phyloP scores from a whole-genome alignment of 2,888 invertebrate genomes.

The Hyppa rectilinea region DNA sequence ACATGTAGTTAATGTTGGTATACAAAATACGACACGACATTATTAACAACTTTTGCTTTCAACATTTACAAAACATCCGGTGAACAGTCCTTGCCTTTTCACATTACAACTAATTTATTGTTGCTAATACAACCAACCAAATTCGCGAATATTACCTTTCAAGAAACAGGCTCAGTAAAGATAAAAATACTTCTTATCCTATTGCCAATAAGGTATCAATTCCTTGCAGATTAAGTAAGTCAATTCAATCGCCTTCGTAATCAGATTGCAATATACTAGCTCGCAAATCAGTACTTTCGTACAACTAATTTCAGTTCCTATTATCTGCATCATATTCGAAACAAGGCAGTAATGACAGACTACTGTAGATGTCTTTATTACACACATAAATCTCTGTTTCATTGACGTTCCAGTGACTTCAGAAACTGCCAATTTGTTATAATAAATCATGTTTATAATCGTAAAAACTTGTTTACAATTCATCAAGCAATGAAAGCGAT shows the following conservation, averaged over 20 bases:
- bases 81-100: neutral
- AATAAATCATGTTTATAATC: slow-evolving; percentile 78
- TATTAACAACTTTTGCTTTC: slow-evolving; percentile 29
- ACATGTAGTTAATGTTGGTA: neutral
- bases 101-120: slow-evolving; percentile 8
- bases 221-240: slow-evolving; percentile 57
- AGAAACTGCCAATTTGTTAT: slow-evolving; percentile 71
- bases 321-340: slow-evolving; percentile 56
- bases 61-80: slow-evolving; percentile 29
- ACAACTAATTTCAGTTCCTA: slow-evolving; percentile 57
- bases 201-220: slow-evolving; percentile 44
- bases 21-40: neutral
- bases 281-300: slow-evolving; percentile 54
- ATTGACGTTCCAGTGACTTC: slow-evolving; percentile 57
- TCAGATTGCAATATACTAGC: slow-evolving; percentile 55
- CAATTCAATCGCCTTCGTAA: slow-evolving; percentile 26
- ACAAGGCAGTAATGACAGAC: slow-evolving; percentile 63
- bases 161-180: slow-evolving; percentile 14
- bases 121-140: neutral
- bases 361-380: slow-evolving; percentile 67
- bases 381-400: slow-evolving; percentile 63
- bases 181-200: slow-evolving; percentile 43
- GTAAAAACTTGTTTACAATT: slow-evolving; percentile 79
- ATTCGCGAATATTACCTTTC: slow-evolving; percentile 1
- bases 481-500: slow-evolving; percentile 76